Evolutionary conservation across 2,113 vertebrate genomes (phyloP).

Genomic region (Gopherus flavomarginatus): DNA sequence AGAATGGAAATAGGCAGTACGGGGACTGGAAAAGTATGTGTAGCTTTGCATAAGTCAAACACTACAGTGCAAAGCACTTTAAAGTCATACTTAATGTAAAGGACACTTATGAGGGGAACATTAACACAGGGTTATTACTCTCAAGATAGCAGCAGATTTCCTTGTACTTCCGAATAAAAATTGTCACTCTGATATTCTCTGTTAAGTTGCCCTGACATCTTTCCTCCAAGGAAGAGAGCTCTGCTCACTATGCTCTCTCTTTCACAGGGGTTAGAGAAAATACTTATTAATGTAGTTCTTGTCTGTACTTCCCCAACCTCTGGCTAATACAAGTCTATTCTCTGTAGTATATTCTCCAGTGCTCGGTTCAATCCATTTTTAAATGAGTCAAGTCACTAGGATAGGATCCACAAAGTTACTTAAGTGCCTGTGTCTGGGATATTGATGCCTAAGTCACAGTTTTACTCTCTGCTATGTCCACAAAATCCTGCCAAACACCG

Average conservation of each 20-base stretch:
- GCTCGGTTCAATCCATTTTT: neutral
- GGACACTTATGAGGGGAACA: accelerated
- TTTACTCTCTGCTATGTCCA: neutral
- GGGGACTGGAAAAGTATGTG: neutral
- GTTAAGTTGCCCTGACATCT: neutral
- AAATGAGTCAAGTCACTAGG: neutral
- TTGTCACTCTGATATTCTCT: neutral
- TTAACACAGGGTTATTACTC: accelerated
- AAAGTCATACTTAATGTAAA: neutral
- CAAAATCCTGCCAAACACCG: too few species aligned
- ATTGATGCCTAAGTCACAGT: neutral
- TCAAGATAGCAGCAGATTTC: neutral
- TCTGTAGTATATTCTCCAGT: neutral
- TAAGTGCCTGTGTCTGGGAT: neutral
- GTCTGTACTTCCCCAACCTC: neutral
- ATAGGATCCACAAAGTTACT: neutral
- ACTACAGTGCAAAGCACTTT: neutral
- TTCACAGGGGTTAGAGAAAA: neutral
- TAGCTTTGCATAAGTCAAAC: neutral
- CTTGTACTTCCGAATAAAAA: neutral
- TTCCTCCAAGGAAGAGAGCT: neutral
- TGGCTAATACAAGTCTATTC: neutral
- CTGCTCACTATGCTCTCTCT: neutral
- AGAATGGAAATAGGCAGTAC: neutral
- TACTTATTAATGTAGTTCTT: neutral